A percentile compares a stretch with the other conserved stretches of the same genome.
Evolutionary conservation across 2,113 vertebrate genomes (phyloP).

Genomic region (Sturnira hondurensis): DNA sequence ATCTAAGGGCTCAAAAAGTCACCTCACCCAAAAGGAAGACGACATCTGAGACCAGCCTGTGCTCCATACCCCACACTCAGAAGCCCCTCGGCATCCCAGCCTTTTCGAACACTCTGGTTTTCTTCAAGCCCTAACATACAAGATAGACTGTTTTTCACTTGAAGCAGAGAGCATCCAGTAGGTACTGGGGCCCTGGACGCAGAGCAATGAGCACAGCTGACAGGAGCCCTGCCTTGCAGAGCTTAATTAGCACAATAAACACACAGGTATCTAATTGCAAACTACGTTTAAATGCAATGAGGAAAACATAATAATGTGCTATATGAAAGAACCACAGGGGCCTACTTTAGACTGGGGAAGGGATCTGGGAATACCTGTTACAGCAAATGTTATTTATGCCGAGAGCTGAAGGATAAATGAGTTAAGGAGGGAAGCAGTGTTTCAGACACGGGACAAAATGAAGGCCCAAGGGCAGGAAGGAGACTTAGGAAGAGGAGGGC

Average conservation of each 20-base stretch:
- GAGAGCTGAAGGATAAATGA: neutral
- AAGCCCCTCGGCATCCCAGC: neutral
- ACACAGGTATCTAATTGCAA: neutral
- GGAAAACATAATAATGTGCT: neutral
- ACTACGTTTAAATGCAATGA: neutral
- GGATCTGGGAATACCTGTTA: neutral
- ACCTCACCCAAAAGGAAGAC: neutral
- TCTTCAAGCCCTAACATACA: neutral
- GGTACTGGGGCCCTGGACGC: neutral
- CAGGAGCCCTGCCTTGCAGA: neutral
- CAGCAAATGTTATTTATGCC: neutral
- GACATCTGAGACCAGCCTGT: neutral
- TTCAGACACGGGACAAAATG: neutral
- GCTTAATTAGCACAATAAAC: neutral
- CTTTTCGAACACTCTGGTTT: neutral
- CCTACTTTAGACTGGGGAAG: neutral
- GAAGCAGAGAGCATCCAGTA: neutral
- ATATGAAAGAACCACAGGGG: neutral
- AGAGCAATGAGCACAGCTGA: neutral
- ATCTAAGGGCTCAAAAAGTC: neutral
- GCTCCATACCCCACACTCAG: neutral
- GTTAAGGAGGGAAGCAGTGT: neutral
- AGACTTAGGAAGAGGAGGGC: neutral
- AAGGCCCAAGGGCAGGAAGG: neutral
- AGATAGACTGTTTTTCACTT: neutral